Percentiles rank a stretch among this genome's conserved stretches.
Conservation (phyloP, 1,140 invertebrate species). For the Papilio aristodemus region DNA sequence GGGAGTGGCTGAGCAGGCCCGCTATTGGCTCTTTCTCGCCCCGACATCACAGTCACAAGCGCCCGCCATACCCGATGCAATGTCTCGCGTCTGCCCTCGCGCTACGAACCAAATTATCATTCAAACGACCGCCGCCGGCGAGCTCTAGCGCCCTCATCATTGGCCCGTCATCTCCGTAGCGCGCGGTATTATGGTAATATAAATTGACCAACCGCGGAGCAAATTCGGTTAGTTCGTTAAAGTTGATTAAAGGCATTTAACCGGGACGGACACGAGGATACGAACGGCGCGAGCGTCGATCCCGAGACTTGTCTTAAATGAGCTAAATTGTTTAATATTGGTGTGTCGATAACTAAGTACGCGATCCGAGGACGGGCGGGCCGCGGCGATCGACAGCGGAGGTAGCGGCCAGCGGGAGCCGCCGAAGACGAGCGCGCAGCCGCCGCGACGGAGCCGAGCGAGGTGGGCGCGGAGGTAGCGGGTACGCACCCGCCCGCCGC, state of each 20-base stretch:
- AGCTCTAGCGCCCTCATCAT: conserved; percentile 57
- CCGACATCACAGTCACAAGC: conserved; percentile 52
- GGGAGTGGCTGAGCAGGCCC: conserved; percentile 54
- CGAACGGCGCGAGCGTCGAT: conserved; percentile 74
- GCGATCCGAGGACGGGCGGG: conserved; percentile 51
- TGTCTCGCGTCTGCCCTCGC: conserved; percentile 51
- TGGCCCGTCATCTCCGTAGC: conserved; percentile 54
- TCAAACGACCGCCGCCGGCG: conserved; percentile 37
- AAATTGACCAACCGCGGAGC: conserved; percentile 81
- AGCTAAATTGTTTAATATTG: conserved; percentile 80
- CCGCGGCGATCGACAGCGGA: conserved; percentile 41
- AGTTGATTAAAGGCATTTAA: conserved; percentile 82
- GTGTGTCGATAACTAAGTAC: conserved; percentile 65
- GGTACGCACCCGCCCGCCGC: conserved; percentile 68
- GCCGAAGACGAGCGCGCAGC: conserved; percentile 42
- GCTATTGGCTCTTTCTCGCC: conserved; percentile 54
- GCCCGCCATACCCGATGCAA: conserved; percentile 52
- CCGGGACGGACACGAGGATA: conserved; percentile 72
- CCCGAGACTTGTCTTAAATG: conserved; percentile 71
- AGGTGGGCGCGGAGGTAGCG: conserved; percentile 72
- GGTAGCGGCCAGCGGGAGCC: conserved; percentile 50
- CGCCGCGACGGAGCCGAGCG: conserved; percentile 72
- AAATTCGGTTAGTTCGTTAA: conserved; percentile 81
- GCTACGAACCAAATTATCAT: conserved; percentile 60
- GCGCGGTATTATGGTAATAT: conserved; percentile 79